Base-by-base conservation (phyloP, 2,797 vertebrate genomes). In the Lophius americanus region DNA sequence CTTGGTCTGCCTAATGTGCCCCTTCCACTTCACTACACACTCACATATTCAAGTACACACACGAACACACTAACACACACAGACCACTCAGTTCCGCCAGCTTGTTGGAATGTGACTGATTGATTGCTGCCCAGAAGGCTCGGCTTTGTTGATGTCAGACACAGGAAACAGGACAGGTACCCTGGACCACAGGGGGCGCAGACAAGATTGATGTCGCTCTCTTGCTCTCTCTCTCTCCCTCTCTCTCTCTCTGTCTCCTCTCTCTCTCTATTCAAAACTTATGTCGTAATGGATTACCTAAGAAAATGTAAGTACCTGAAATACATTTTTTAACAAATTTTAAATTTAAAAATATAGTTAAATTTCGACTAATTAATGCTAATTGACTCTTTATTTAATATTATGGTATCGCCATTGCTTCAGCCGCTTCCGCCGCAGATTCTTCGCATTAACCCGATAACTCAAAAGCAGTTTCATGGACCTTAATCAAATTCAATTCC, bases 101-200 rank as follows among this genome's bases (percentile, higher is more conserved):
- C 86, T 88, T 90, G 85, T 87, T 86, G 60, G 69, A 76, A 71
- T 82, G 88, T 88, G 86, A 89, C 89, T 92, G 89, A 92, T 91
- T 91, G 91, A 92, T 91, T 89, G 89, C 85, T 89, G 85, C 88
- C 91, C 89, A 87, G 88, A 91, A 90, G 91, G 87, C 85, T 88
- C 79, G 79, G 88, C 88, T 88, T 82, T 89, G 88, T 84, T 79
- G 87, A 85, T 89, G 89, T 91, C 88, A 88, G 82, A 81, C 85
- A 84, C 84, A 85, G 89, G 87, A 81, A 85, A 84, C 84, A 85
- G 89, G 87, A 91, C 89, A 92, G 90, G 90, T 90, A 90, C 66
- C 76, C 68, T 67, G 62, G 88, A 90, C 86, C 86, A 88, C 76
- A 65, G 81, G 87, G 78, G 85, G 76, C 75, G 71, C 59, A 43